Percentiles rank a stretch among this genome's conserved stretches.
Evolutionary conservation across 2,888 invertebrate genomes (phyloP).

Genomic region (Rhamphomyia laevipes): DNA sequence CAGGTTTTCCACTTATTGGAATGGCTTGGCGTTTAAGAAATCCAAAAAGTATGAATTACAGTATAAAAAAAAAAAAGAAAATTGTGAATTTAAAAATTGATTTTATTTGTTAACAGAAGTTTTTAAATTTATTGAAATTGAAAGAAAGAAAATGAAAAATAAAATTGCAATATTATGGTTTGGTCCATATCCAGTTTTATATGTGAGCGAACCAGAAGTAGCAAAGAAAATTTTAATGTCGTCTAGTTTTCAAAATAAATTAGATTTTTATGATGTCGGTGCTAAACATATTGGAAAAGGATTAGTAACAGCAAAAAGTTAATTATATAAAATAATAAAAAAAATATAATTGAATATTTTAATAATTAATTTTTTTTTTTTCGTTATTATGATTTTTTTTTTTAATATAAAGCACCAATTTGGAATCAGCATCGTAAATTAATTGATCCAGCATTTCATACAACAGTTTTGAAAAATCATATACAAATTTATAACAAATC

Average conservation of each 20-base stretch:
- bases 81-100: background rate
- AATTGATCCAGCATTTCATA: slow-evolving; percentile 34
- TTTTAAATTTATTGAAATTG: no score
- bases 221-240: slow-evolving; percentile 31
- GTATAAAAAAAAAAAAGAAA: no score
- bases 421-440: slow-evolving; percentile 34
- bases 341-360: no score
- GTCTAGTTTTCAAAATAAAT: slow-evolving; percentile 30
- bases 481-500: slow-evolving; percentile 30
- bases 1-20: background rate
- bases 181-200: slow-evolving; percentile 30
- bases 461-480: slow-evolving; percentile 25
- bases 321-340: no score
- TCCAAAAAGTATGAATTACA: no score
- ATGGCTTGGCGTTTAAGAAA: background rate
- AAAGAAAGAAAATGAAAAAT: no score
- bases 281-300: slow-evolving; percentile 30
- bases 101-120: no score
- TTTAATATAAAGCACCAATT: slow-evolving; percentile 22
- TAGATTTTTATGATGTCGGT: slow-evolving; percentile 30
- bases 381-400: no score
- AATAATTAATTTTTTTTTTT: no score
- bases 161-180: slow-evolving; percentile 20
- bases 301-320: slow-evolving; percentile 31
- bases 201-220: slow-evolving; percentile 29